Evolutionary conservation across 2,113 vertebrate species (phyloP), one percentile per base, ranked within the genome.

Genomic region (Sardina pilchardus): DNA sequence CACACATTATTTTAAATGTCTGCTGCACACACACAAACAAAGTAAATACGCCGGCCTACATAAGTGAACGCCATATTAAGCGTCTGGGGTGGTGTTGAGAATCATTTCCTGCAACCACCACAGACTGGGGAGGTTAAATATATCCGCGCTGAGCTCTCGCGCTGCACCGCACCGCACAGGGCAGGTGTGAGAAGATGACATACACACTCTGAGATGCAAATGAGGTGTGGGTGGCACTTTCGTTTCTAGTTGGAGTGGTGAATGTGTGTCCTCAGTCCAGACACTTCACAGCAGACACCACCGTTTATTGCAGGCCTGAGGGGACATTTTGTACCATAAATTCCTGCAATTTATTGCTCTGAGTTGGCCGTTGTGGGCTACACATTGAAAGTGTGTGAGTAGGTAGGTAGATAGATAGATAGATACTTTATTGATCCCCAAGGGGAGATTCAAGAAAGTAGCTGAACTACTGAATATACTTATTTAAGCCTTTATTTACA

Each of bases 181-280:
- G 75, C 86, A 82, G 80, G 47, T 81, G 24, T 83, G 71, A 81
- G 45, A 75, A 42, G 63, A 44, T 14, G 71, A 83, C 67, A 75
- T 71, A 81, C 85, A n/a, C 78, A 45, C 59, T 80, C 39, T 36
- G 16, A 44, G 81, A 82, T 86, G 83, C 47, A 86, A 86, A 86
- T 63, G 26, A 85, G 63, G 30, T 63, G 85, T 82, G 83, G 82
- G 81, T 30, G 63, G 45, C 82, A 84, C 82, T 88, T 86, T 86
- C 59, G 36, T 86, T 88, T 86, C 85, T 53, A 0, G 26, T 84
- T 50, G 47, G 80, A 85, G 47, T 78, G 82, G 63, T 3, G 10
- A 16, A 2, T 19, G 3, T 48, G 8, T 81, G 26, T 88, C 47
- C 78, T 75, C 36, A 34, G 75, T 42, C n/a, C 7, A 42, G 78